Evolutionary conservation across 2,113 vertebrate genomes (phyloP).

Genomic region (Percopsis transmontana): DNA sequence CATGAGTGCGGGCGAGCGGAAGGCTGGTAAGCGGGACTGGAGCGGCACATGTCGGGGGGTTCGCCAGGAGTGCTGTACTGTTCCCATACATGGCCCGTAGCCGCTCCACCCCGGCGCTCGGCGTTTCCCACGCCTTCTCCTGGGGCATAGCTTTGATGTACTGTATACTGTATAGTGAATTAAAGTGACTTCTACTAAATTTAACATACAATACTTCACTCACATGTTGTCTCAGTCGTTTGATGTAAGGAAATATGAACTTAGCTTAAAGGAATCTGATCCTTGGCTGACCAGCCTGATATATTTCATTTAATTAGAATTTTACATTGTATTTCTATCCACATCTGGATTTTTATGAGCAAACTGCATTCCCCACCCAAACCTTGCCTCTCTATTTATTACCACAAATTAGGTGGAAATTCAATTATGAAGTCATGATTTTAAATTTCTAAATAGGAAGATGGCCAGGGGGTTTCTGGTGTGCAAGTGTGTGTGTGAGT

Average conservation of each 20-base stretch:
- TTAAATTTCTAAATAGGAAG: conserved; percentile 12
- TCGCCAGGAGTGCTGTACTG: too few relatives aligned
- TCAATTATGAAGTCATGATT: conserved; percentile 18
- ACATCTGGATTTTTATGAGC: conserved; percentile 41
- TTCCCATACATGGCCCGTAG: too few relatives aligned
- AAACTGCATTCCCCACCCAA: conserved; percentile 6
- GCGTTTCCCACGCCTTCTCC: too few relatives aligned
- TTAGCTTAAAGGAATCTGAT: background rate
- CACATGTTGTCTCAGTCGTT: conserved; percentile 10
- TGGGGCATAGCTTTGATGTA: too few relatives aligned
- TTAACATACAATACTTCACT: background rate
- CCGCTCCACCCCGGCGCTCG: too few relatives aligned
- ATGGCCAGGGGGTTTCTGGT: background rate
- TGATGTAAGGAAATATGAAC: conserved; percentile 22
- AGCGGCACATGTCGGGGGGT: background rate
- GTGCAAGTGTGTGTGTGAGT: background rate
- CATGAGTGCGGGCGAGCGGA: too few relatives aligned
- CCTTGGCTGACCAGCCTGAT: background rate
- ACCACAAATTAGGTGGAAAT: conserved; percentile 30
- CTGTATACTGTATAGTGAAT: too few relatives aligned
- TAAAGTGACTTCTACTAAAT: too few relatives aligned
- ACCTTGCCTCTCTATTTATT: conserved; percentile 3
- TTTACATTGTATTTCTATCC: conserved; percentile 7
- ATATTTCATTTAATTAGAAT: conserved; percentile 28
- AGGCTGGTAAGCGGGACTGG: too few relatives aligned